Evolutionary conservation across 2,113 vertebrate species (phyloP).

Genomic region (Lepidothrix coronata): DNA sequence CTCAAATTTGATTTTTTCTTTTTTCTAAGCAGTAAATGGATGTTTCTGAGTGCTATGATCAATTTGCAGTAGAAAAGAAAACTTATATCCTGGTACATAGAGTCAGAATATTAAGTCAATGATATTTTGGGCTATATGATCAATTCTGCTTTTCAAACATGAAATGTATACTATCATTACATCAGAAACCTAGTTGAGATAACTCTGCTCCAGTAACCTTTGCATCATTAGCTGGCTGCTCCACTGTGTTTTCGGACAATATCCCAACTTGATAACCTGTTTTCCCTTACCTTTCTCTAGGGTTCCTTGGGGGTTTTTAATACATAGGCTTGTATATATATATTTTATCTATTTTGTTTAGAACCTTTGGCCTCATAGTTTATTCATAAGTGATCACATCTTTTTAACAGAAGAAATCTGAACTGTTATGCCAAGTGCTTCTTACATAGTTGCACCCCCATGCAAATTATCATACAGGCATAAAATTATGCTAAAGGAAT

Average conservation of each 20-base stretch:
- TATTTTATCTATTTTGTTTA: not conserved
- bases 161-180: not conserved
- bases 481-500: not conserved
- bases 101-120: not conserved
- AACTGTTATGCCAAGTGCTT: not conserved
- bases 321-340: not conserved
- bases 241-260: not conserved
- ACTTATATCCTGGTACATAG: not conserved
- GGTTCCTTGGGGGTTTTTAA: not conserved
- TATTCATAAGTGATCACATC: not conserved
- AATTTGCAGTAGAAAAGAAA: not conserved
- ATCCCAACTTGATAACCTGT: not conserved
- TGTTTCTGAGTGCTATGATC: not conserved
- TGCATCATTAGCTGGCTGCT: not conserved
- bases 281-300: not conserved
- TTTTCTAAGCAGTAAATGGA: not conserved
- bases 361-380: not conserved
- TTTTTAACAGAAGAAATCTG: not conserved
- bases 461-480: not conserved
- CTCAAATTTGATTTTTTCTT: not conserved
- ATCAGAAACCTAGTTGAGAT: not conserved
- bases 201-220: not conserved
- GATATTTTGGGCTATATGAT: not conserved
- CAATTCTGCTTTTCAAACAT: not conserved
- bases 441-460: not conserved